A percentile compares a stretch with the other conserved stretches of the same genome.
These are phyloP conservation scores for Ormia ochracea DNA, from an alignment of 2,888 invertebrate genomes.

Conservation along the genomic window DNA sequence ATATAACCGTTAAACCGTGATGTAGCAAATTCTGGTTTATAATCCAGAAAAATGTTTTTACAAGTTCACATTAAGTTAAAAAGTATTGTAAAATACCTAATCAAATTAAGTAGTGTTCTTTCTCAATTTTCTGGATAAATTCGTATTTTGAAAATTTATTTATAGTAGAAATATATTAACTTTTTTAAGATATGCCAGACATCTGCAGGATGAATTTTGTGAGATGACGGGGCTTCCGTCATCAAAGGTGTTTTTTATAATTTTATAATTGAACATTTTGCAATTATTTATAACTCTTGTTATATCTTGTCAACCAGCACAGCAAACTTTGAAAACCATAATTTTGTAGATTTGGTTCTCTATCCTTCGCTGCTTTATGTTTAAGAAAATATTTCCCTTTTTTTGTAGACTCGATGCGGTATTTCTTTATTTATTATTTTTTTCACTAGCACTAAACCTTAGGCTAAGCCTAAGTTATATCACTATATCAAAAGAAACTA, in stretches of 20 bases:
- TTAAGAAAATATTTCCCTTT: too few relatives aligned
- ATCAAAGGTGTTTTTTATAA: too few relatives aligned
- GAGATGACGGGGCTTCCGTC: not conserved
- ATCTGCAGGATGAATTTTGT: not conserved
- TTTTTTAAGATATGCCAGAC: not conserved
- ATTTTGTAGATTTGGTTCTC: not conserved
- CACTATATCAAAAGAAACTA: too few relatives aligned
- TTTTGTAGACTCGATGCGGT: too few relatives aligned
- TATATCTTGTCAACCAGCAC: slow-evolving; percentile 37
- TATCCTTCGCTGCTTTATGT: slow-evolving; percentile 28
- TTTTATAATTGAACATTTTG: too few relatives aligned
- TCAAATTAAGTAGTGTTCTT: not conserved
- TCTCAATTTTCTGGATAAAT: not conserved
- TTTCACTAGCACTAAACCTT: too few relatives aligned
- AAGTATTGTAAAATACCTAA: not conserved
- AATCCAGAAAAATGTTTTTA: not conserved
- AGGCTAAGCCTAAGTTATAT: too few relatives aligned
- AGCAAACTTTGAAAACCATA: slow-evolving; percentile 11
- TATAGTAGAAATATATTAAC: too few relatives aligned
- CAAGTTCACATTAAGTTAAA: not conserved
- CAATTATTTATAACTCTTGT: too few relatives aligned
- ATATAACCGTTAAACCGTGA: not conserved
- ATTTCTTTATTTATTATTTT: too few relatives aligned
- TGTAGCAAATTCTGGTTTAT: not conserved
- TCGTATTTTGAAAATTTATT: too few relatives aligned